phyloP scores from a whole-genome alignment of 2,113 vertebrate genomes.

The Nematolebias whitei region DNA sequence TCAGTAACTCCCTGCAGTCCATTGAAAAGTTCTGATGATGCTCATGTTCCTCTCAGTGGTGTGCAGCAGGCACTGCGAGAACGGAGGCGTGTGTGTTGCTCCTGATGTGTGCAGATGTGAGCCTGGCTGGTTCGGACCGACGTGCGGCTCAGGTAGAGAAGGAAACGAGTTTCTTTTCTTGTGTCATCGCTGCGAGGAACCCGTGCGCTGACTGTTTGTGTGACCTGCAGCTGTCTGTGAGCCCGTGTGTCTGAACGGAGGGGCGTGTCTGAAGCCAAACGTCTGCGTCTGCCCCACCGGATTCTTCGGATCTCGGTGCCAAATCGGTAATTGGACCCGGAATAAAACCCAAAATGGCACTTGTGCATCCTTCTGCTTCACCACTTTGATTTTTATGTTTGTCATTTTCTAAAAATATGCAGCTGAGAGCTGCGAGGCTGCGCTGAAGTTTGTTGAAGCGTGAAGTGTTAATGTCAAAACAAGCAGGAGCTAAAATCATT shows the following conservation, averaged over 20 bases:
- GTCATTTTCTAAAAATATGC: too few relatives aligned
- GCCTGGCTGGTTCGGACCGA: slow-evolving; percentile 87
- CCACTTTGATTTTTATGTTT: too few relatives aligned
- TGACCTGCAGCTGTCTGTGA: slow-evolving; percentile 82
- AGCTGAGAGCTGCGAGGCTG: too few relatives aligned
- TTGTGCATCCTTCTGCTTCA: too few relatives aligned
- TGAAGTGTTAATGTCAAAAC: too few relatives aligned
- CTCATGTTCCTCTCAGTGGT: slow-evolving; percentile 81
- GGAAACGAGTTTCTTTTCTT: background rate
- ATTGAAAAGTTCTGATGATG: background rate
- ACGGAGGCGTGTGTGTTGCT: slow-evolving; percentile 86
- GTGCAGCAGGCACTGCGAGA: slow-evolving; percentile 93
- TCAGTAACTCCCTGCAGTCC: background rate
- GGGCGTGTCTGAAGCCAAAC: slow-evolving; percentile 86
- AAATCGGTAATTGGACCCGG: slow-evolving; percentile 80
- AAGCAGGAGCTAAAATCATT: too few relatives aligned
- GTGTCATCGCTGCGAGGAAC: too few relatives aligned
- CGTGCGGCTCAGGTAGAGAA: slow-evolving; percentile 85
- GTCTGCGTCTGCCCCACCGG: slow-evolving; percentile 86
- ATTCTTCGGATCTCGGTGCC: slow-evolving; percentile 91
- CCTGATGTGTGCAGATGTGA: slow-evolving; percentile 88
- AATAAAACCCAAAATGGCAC: background rate
- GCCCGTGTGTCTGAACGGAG: slow-evolving; percentile 91
- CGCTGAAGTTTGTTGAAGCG: too few relatives aligned
- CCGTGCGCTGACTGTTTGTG: background rate